phyloP scores from a whole-genome alignment of 2,888 invertebrate species.

The Tridacna crocea region DNA sequence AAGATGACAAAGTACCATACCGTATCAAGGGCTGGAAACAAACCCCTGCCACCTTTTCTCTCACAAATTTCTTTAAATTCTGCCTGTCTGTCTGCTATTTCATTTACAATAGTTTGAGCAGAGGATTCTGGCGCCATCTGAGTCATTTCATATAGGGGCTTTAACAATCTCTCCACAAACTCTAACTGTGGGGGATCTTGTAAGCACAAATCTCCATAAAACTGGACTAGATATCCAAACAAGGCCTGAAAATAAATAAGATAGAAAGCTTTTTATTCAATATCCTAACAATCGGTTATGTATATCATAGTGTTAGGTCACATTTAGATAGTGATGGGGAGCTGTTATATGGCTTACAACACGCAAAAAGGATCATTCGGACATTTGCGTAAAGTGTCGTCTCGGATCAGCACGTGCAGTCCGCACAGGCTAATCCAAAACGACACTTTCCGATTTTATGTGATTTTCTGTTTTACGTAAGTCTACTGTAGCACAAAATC shows the following conservation, averaged over 20 bases:
- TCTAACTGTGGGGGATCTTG: constrained; percentile 79
- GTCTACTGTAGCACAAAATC: no score
- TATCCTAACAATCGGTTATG: no score
- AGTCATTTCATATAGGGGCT: constrained; percentile 88
- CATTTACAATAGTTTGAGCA: constrained; percentile 85
- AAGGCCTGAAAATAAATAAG: constrained; percentile 85
- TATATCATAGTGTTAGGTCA: no score
- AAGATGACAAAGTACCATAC: constrained; percentile 63
- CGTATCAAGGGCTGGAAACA: constrained; percentile 81
- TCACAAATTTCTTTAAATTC: constrained; percentile 69
- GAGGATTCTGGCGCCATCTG: constrained; percentile 89
- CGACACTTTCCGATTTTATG: no score
- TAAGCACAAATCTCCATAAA: constrained; percentile 88
- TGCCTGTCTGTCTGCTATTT: constrained; percentile 68
- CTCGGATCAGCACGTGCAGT: no score
- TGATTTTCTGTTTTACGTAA: no score
- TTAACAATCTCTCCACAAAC: constrained; percentile 84
- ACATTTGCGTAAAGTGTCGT: no score
- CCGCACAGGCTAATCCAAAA: no score
- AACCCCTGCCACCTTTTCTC: constrained; percentile 83
- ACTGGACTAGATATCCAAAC: constrained; percentile 91
- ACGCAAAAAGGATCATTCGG: no score
- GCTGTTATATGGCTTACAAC: no score
- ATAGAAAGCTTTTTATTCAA: not conserved
- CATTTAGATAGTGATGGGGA: no score